Evolutionary conservation across 2,888 invertebrate species (phyloP), one percentile per base, ranked within the genome.

Genomic region (Synanthedon tipuliformis): DNA sequence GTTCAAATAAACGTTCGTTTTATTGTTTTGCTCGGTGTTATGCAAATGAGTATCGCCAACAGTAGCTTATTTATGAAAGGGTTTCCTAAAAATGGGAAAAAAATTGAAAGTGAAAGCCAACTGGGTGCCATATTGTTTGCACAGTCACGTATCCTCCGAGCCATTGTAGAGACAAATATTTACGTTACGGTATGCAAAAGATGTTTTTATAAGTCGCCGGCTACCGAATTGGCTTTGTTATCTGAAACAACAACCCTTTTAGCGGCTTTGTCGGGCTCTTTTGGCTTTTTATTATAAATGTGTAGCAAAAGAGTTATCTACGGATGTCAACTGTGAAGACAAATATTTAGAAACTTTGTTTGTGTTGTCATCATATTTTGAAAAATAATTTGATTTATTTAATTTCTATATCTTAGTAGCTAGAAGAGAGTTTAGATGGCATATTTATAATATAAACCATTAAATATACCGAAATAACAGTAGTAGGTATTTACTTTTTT

Each of bases 151-250:
- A 77, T 78, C 79, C 77, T 73, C 64, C 64, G 57, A 56, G 56
- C 77, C 70, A 76, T 84, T 81, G 78, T 78, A 51, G 59, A 59
- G 59, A 78, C 81, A 83, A 87, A 86, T 87, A 87, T 87, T 87
- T 84, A 86, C 80, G 78, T 77, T 76, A 65, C 65, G 61, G 63
- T 63, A 85, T 87, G 87, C 87, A 86, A 86, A 87, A 84, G 68
- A 79, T 71, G 75, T 85, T 86, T 86, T 85, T 80, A 74, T 68
- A 68, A 66, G 64, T 53, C 51, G 48, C 64, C 64, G 66, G 63
- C 78, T 87, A 86, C 86, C 68, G 86, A 77, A 81, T 79, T 64
- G 73, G 62, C 68, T 77, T 79, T 86, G 78, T 85, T 84, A 81
- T 84, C 81, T 60, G 72, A 71, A 78, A 57, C 49, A 61, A 68